phyloP scores from a whole-genome alignment of 2,888 invertebrate species.

The Druceiella hillmani region DNA sequence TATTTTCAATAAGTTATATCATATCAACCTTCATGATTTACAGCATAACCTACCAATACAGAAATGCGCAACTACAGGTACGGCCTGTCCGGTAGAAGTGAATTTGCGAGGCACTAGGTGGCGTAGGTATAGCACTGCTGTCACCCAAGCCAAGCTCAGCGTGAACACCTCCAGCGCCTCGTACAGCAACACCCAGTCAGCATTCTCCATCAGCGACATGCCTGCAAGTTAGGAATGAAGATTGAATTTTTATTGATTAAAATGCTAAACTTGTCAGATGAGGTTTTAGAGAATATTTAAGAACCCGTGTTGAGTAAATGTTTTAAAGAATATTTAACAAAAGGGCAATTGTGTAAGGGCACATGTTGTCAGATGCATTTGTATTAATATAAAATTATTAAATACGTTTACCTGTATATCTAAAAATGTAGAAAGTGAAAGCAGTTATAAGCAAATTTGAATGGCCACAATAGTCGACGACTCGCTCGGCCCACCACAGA shows the following conservation, averaged over 20 bases:
- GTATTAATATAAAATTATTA: too few species aligned
- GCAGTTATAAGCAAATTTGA: slow-evolving; percentile 78
- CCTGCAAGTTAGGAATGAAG: slow-evolving; percentile 34
- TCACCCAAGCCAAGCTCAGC: slow-evolving; percentile 73
- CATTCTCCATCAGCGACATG: slow-evolving; percentile 51
- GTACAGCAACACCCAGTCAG: slow-evolving; percentile 62
- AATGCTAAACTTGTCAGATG: too few species aligned
- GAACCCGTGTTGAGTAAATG: too few species aligned
- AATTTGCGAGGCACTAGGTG: slow-evolving; percentile 73
- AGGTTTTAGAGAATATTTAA: too few species aligned
- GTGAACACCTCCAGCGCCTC: slow-evolving; percentile 73
- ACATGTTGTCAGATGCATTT: too few species aligned
- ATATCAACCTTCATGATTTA: too few species aligned
- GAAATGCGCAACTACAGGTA: slow-evolving; percentile 75
- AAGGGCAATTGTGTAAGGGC: too few species aligned
- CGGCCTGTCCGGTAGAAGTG: slow-evolving; percentile 71
- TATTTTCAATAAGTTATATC: too few species aligned
- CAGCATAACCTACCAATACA: slow-evolving; percentile 69
- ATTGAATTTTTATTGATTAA: too few species aligned
- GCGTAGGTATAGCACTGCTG: slow-evolving; percentile 74
- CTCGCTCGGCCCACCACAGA: slow-evolving; percentile 71
- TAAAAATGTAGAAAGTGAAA: slow-evolving; percentile 74
- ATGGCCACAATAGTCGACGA: slow-evolving; percentile 79
- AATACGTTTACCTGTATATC: slow-evolving; percentile 61
- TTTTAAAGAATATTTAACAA: too few species aligned